Conservation (phyloP, 2,797 vertebrate genomes). For the Anas bahamensis region DNA sequence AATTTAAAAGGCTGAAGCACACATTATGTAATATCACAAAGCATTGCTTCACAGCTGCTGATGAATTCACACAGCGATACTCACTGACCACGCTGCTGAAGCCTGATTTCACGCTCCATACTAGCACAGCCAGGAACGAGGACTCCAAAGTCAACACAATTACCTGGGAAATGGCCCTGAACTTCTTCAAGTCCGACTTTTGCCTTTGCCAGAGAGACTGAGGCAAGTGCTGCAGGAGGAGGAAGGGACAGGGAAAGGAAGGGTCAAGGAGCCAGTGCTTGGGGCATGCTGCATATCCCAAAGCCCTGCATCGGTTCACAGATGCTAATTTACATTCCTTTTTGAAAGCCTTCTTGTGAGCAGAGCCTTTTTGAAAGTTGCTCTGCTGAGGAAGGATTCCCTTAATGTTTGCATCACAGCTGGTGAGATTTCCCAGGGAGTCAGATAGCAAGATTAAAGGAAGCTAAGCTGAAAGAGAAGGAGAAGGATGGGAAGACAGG, state of each 20-base stretch:
- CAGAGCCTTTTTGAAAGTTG: background rate
- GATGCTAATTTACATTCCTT: background rate
- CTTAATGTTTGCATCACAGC: background rate
- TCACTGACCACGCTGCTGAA: background rate
- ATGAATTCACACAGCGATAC: background rate
- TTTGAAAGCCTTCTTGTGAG: background rate
- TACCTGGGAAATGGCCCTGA: background rate
- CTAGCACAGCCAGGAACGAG: background rate
- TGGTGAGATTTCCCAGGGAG: background rate
- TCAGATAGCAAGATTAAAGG: background rate
- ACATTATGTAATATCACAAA: background rate
- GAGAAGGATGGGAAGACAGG: background rate
- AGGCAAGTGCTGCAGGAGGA: background rate
- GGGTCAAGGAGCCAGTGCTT: fast-evolving
- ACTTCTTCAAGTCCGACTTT: background rate
- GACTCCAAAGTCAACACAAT: background rate
- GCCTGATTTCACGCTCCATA: background rate
- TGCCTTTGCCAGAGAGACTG: background rate
- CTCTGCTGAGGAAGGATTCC: background rate
- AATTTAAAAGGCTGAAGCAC: constrained; percentile 8
- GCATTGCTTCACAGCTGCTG: background rate
- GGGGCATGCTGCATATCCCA: background rate
- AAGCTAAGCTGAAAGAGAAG: background rate
- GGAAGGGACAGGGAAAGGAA: background rate
- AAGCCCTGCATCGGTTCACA: no score